Evolutionary conservation across 2,888 invertebrate species (phyloP).

Genomic region (Anaspis maculata): DNA sequence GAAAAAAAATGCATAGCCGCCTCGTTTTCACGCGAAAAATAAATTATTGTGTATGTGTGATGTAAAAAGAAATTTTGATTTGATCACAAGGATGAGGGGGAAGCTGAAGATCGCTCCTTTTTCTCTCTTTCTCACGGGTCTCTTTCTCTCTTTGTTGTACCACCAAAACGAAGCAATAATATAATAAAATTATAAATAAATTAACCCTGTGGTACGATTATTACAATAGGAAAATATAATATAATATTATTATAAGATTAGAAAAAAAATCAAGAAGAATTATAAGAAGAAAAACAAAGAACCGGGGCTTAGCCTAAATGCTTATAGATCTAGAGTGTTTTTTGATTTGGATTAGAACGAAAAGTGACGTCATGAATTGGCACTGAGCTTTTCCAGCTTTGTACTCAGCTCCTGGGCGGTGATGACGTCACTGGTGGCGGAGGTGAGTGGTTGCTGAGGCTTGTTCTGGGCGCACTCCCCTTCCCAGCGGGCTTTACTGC

Average conservation of each 20-base stretch:
- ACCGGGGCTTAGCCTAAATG: background rate
- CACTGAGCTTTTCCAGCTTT: constrained; percentile 46
- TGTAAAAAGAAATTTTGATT: constrained; percentile 2
- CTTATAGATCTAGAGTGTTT: too few relatives aligned
- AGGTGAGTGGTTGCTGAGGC: constrained; percentile 6
- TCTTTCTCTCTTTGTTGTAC: too few relatives aligned
- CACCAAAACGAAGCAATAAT: too few relatives aligned
- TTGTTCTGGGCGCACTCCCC: constrained; percentile 50
- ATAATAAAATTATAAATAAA: too few relatives aligned
- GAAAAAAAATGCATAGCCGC: constrained; percentile 1
- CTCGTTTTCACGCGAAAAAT: constrained; percentile 1
- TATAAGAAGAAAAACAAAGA: too few relatives aligned
- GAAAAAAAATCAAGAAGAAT: constrained; percentile 1
- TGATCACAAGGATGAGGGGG: too few relatives aligned
- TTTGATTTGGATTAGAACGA: constrained; percentile 1
- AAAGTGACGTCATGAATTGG: constrained; percentile 40
- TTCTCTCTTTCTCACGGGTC: too few relatives aligned
- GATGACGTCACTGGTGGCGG: constrained; percentile 19
- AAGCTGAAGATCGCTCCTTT: too few relatives aligned
- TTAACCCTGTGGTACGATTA: too few relatives aligned
- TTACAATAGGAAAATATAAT: too few relatives aligned
- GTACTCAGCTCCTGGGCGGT: constrained; percentile 48
- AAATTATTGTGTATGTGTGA: constrained; percentile 7
- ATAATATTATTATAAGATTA: too few relatives aligned
- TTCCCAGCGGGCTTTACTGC: constrained; percentile 63